Evolutionary conservation across 2,797 vertebrate species (phyloP).

Genomic region (Sparidentex hasta): DNA sequence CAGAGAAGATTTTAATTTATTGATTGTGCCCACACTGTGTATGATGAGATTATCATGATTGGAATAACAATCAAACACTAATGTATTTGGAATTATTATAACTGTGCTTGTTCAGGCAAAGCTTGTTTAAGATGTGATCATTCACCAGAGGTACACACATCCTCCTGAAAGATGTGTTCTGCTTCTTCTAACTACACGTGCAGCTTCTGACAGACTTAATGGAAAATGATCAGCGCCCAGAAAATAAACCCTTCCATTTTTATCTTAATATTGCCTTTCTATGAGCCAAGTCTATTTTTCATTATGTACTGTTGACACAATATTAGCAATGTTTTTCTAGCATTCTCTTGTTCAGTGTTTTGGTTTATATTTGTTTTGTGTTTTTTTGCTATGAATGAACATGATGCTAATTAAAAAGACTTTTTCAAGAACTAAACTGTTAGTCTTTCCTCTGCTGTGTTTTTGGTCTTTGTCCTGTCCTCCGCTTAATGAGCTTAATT

Average conservation of each 20-base stretch:
- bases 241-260: not conserved
- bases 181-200: not conserved
- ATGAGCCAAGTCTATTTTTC: not conserved
- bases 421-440: not conserved
- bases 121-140: not conserved
- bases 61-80: not conserved
- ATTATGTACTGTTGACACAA: not conserved
- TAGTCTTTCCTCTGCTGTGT: not conserved
- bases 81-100: not conserved
- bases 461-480: constrained; percentile 19
- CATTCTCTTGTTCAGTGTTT: not conserved
- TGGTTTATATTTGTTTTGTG: not conserved
- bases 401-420: not conserved
- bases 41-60: not conserved
- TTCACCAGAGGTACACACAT: not conserved
- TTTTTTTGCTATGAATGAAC: not conserved
- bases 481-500: not conserved
- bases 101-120: not conserved
- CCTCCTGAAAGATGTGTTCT: not conserved
- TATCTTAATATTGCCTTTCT: not conserved
- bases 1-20: not conserved
- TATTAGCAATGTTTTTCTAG: not conserved
- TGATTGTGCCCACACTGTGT: not conserved
- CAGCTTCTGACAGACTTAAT: not conserved
- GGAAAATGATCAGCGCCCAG: not conserved